phyloP scores from a whole-genome alignment of 2,797 vertebrate species.

The Danionella dracula region DNA sequence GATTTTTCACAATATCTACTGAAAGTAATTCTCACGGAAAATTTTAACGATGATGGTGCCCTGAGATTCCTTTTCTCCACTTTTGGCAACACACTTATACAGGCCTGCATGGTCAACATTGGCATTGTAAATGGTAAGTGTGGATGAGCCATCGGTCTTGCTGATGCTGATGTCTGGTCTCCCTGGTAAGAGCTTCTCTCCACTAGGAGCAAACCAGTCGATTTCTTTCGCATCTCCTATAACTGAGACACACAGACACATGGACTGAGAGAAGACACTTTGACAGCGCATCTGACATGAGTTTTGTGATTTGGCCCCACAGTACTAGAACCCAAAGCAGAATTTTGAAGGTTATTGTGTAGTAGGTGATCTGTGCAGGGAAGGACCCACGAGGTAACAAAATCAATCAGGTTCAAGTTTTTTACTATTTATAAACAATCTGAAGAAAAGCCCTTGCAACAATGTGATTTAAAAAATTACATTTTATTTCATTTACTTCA shows the following conservation, averaged over 20 bases:
- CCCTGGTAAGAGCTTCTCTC: conserved; percentile 82
- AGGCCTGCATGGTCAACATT: conserved; percentile 87
- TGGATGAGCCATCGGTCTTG: conserved; percentile 79
- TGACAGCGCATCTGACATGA: background rate
- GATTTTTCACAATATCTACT: too few species aligned
- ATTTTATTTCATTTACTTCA: too few species aligned
- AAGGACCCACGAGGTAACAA: too few species aligned
- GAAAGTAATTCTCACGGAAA: conserved; percentile 98
- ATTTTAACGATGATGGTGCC: conserved; percentile 91
- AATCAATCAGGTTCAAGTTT: too few species aligned
- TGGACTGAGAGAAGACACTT: background rate
- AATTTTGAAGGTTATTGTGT: too few species aligned
- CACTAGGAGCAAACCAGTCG: conserved; percentile 88
- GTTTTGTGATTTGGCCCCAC: too few species aligned
- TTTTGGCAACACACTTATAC: conserved; percentile 90
- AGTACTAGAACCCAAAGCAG: too few species aligned
- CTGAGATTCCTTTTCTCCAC: conserved; percentile 79
- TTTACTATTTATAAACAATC: too few species aligned
- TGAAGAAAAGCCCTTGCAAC: too few species aligned
- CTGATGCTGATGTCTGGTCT: conserved; percentile 81
- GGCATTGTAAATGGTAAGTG: conserved; percentile 93
- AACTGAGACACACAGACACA: conserved; percentile 64
- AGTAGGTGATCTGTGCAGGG: too few species aligned
- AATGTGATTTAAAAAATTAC: too few species aligned
- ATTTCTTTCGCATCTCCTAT: conserved; percentile 88